Conservation (phyloP, 2,113 vertebrate species). For the Athene cunicularia region DNA sequence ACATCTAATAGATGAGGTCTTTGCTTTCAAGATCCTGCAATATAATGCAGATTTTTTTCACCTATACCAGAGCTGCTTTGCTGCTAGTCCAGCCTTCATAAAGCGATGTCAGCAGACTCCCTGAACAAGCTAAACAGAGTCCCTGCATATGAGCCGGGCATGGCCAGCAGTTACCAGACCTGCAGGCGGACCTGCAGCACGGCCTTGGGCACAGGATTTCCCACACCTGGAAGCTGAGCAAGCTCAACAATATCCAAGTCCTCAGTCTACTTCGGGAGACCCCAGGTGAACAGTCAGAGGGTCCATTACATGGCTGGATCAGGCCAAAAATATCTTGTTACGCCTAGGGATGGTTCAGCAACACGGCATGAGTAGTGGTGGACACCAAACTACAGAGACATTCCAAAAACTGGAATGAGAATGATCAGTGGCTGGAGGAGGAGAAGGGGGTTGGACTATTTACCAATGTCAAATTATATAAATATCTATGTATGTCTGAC, state of each 20-base stretch:
- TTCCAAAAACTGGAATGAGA: neutral
- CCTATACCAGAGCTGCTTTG: neutral
- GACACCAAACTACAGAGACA: neutral
- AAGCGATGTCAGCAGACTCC: neutral
- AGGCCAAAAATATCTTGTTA: neutral
- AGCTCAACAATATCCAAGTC: neutral
- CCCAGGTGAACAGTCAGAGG: neutral
- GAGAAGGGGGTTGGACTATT: neutral
- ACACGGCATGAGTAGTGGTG: neutral
- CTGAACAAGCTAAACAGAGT: neutral
- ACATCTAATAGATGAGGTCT: neutral
- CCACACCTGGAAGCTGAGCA: neutral
- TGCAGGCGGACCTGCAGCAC: neutral
- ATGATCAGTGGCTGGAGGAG: neutral
- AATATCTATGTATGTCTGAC: neutral
- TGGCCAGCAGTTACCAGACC: neutral
- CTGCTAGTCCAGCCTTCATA: neutral
- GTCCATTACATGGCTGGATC: neutral
- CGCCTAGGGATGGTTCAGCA: neutral
- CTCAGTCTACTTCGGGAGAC: neutral
- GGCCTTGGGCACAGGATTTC: rapidly evolving
- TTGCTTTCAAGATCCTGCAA: neutral
- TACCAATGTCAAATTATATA: neutral
- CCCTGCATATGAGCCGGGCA: too few species aligned
- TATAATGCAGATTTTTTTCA: neutral